Evolutionary conservation across 2,888 invertebrate species (phyloP).

Genomic region (Macrophya alboannulata): DNA sequence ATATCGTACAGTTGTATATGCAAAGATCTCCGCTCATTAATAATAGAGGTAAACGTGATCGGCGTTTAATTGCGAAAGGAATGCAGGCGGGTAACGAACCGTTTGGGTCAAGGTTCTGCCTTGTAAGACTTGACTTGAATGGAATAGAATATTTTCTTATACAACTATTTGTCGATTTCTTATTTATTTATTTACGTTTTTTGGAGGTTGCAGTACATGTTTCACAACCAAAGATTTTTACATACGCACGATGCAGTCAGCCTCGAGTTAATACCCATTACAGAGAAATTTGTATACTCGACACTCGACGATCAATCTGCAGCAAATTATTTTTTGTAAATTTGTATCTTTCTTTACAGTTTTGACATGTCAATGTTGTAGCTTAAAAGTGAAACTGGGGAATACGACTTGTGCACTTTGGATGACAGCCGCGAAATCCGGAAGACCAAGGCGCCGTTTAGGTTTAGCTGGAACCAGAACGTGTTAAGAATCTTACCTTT

Average conservation of each 20-base stretch:
- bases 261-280: neutral
- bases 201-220: neutral
- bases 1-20: neutral
- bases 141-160: constrained; percentile 14
- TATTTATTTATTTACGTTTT: neutral
- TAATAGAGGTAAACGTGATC: constrained; percentile 12
- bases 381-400: neutral
- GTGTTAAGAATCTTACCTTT: constrained; percentile 22
- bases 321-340: neutral
- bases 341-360: neutral
- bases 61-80: constrained; percentile 37
- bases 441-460: constrained; percentile 34
- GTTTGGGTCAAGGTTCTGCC: constrained; percentile 41
- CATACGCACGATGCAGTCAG: neutral
- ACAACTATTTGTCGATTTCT: neutral
- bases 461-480: constrained; percentile 33
- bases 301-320: neutral
- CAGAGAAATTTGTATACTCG: neutral
- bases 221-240: neutral
- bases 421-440: constrained; percentile 1
- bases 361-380: neutral
- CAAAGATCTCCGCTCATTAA: neutral
- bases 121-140: neutral
- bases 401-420: neutral
- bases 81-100: constrained; percentile 36